Percentiles rank a stretch among this genome's conserved stretches.
phyloP scores from a whole-genome alignment of 2,888 invertebrate genomes.

The Conistra vaccinii region DNA sequence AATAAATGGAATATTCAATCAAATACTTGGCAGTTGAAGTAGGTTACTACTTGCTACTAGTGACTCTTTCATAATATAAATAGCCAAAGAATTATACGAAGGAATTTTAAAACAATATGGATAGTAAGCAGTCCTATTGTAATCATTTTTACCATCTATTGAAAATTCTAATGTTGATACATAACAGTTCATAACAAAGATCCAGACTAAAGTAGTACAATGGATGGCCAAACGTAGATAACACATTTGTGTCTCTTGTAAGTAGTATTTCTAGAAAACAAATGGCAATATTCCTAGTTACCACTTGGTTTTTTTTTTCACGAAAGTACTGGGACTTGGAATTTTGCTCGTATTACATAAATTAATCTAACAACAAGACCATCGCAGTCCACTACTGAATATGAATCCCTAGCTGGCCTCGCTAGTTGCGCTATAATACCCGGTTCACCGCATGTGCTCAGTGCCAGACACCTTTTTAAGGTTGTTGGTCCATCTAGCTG shows the following conservation, averaged over 20 bases:
- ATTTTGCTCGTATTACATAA: neutral
- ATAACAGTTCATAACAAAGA: constrained; percentile 9
- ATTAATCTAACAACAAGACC: neutral
- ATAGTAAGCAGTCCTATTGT: constrained; percentile 18
- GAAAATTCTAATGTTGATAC: constrained; percentile 23
- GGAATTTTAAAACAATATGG: constrained; percentile 17
- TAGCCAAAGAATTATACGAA: constrained; percentile 4
- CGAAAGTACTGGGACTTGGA: neutral
- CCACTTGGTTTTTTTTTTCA: too few species aligned
- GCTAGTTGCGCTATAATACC: neutral
- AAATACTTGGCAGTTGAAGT: neutral
- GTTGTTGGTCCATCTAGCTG: neutral
- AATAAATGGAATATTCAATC: constrained; percentile 10
- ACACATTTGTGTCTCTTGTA: neutral
- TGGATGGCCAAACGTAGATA: constrained; percentile 1
- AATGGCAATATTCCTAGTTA: neutral
- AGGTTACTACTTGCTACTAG: neutral
- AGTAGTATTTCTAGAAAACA: neutral
- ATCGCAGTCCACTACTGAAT: too few species aligned
- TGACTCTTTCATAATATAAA: constrained; percentile 4
- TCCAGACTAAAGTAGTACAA: constrained; percentile 25
- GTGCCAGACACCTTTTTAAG: neutral
- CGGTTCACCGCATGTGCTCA: too few species aligned
- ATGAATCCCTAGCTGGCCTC: too few species aligned
- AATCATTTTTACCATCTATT: constrained; percentile 26